Base-by-base conservation (phyloP, 2,113 vertebrate species). In the Phocoena phocoena region DNA sequence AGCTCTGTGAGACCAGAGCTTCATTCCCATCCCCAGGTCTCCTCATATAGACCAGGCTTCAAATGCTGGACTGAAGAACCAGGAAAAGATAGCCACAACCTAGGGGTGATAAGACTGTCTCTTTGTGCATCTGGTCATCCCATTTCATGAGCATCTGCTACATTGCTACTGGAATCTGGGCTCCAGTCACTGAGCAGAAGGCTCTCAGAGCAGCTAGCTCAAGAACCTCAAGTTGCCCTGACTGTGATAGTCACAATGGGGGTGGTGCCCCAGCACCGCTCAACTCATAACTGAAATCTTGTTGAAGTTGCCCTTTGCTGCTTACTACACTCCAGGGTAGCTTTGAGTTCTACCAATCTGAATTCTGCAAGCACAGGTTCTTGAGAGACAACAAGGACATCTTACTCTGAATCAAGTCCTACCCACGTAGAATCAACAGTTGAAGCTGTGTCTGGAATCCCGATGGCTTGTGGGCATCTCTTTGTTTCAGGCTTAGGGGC, bases 331-430 rank as follows among this genome's bases (percentile, higher is more conserved):
- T 74, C 44, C 36, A 86, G 58, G 14, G 33, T 50, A 67, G 38
- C 26, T 88, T 84, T 58, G 83, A 89, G 62, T 92, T 92, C 82
- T 94, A 68, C 25, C 83, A 76, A 23, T 60, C n/a, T 82, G 94
- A 93, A n/a, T 50, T 83, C 55, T 89, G n/a, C 14, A 86, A 92
- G 68, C 50, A 79, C 60, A 36, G n/a, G 5, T 82, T 90, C 81
- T 70, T 80, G 74, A 74, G 87, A 63, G 73, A 95, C 65, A 63
- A n/a, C 3, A 8, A 87, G 33, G 70, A 80, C 13, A 41, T 55
- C 11, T 93, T 65, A 70, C 36, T 88, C 41, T 36, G 84, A 90
- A 21, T 55, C 68, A 21, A 14, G 20, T 28, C 63, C 60, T 88
- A 68, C 25, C 38, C 12, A 67, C 67, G 23, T 58, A 33, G 38